Evolutionary conservation across 2,797 vertebrate genomes (phyloP), one percentile per base, ranked within the genome.

Genomic region (Syngnathus acus): DNA sequence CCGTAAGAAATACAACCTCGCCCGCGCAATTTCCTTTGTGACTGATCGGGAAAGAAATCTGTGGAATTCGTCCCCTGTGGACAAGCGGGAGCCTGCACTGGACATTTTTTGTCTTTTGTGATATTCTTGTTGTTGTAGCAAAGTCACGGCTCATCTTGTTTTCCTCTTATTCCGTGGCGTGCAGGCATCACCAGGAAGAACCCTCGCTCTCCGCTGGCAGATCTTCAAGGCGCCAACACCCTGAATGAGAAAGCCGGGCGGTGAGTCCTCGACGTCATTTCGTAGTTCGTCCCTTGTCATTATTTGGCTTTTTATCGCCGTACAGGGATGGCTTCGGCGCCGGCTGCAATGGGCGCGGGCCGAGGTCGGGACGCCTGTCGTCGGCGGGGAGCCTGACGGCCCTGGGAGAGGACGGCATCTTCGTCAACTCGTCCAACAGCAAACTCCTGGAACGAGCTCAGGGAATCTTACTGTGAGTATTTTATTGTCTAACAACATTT

Each of bases 361-460:
- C 91, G 19, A 87, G 91, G 70, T 89, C 90, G 26, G 86, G 77
- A 63, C 91, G 91, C 37, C 78, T 93, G 17, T 4, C 91, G 65
- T 89, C 88, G 11, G 74, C 87, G 0, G 83, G 81, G 65, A 66
- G 90, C 61, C 64, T 19, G 37, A 32, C 93, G 19, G 82, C 91
- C 63, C 89, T 95, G 68, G 95, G 96, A 69, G 96, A 96, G 57
- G 95, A 96, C 0, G 97, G 95, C 6, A 94, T 98, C 80, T 99
- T 98, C 5, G 83, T 94, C 72, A 95, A 94, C 71, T 67, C 93
- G 0, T 90, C 92, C 70, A 96, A 91, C 88, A 97, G 94, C 92
- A 98, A 96, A 67, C 93, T 99, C 38, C 87, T 99, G 87, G 97
- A 98, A 86, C 92, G 97, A 81, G 97, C 96, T 42, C 96, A 97